Evolutionary conservation across 2,797 vertebrate genomes (phyloP).

Genomic region (Rhinatrema bivittatum): DNA sequence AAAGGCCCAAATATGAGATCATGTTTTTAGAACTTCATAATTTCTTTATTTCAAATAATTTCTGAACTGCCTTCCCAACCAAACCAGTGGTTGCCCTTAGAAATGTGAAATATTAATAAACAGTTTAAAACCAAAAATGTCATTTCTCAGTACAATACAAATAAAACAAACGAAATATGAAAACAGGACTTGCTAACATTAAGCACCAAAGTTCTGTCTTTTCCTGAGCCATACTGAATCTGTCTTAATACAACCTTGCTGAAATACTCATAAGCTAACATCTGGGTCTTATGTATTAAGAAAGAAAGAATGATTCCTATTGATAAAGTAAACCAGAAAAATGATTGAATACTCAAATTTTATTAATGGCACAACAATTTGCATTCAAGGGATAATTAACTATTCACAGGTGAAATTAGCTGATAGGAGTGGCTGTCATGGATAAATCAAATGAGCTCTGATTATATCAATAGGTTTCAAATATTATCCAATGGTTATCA

Average conservation of each 20-base stretch:
- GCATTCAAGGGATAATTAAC: constrained; percentile 89
- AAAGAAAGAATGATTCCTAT: constrained; percentile 36
- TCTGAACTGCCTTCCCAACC: too few relatives aligned
- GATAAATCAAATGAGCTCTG: constrained; percentile 81
- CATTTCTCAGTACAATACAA: too few relatives aligned
- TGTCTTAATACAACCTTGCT: constrained; percentile 26
- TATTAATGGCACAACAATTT: constrained; percentile 90
- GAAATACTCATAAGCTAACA: constrained; percentile 34
- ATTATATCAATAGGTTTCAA: constrained; percentile 84
- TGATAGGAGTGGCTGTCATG: constrained; percentile 77
- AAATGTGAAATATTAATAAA: too few relatives aligned
- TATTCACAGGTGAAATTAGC: constrained; percentile 96
- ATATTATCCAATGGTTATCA: constrained; percentile 86
- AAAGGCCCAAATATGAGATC: constrained; percentile 19
- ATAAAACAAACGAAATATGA: too few relatives aligned
- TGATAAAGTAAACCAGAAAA: constrained; percentile 61
- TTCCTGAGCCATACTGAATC: constrained; percentile 30
- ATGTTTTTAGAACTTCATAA: constrained; percentile 24
- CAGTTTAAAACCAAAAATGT: too few relatives aligned
- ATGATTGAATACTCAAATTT: constrained; percentile 78
- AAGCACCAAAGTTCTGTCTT: constrained; percentile 30
- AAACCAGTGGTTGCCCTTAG: too few relatives aligned
- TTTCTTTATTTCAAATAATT: too few relatives aligned
- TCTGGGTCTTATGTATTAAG: constrained; percentile 43
- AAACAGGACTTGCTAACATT: too few relatives aligned